phyloP scores from a whole-genome alignment of 2,888 invertebrate species.

The Sicus ferrugineus region DNA sequence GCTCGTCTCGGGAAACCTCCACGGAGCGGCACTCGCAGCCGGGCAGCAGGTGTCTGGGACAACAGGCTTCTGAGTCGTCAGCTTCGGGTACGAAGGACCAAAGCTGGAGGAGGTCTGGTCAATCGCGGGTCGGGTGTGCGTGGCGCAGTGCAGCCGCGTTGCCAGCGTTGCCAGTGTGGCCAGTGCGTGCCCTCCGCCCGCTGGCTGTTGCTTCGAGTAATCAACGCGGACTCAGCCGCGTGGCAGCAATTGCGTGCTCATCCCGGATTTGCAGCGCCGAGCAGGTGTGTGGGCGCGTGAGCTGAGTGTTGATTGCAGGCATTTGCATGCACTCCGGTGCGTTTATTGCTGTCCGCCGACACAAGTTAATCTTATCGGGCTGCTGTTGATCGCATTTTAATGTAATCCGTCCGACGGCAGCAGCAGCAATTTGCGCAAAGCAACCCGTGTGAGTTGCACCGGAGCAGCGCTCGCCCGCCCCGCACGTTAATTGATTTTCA shows the following conservation, averaged over 20 bases:
- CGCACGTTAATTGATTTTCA: conserved; percentile 8
- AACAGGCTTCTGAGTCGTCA: no score
- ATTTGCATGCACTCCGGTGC: conserved; percentile 1
- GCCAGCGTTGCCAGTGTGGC: no score
- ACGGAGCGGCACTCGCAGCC: no score
- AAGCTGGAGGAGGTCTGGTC: no score
- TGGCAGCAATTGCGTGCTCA: background rate
- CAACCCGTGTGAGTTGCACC: no score
- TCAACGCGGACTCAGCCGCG: background rate
- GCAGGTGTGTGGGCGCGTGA: background rate
- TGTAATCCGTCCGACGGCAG: background rate
- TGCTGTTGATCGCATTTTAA: conserved; percentile 10
- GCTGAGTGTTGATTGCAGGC: background rate
- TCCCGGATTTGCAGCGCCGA: background rate
- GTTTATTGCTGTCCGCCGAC: background rate
- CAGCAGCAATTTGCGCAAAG: background rate
- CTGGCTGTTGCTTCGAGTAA: background rate
- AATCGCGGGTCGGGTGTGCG: no score
- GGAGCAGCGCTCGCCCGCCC: background rate
- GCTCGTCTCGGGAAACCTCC: no score
- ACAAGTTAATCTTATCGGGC: background rate
- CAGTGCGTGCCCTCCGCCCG: no score
- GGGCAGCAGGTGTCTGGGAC: no score
- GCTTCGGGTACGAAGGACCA: no score
- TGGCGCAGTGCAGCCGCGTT: no score